These are phyloP conservation scores for Pteromalus puparum DNA, from an alignment of 1,140 invertebrate genomes.

Conservation along the genomic window DNA sequence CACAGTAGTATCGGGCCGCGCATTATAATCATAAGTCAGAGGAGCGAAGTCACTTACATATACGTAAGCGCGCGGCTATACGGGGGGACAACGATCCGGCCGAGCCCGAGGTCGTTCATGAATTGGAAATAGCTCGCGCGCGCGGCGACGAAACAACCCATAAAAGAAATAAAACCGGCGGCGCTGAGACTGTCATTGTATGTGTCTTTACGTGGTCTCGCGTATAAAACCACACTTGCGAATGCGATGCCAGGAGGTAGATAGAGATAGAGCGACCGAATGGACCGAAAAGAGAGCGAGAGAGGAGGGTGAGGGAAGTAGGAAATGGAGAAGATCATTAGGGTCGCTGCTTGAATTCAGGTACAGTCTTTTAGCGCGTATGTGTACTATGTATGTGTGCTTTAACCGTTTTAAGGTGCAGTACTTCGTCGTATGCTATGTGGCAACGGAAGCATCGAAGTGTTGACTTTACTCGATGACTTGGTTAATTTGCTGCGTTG, in stretches of 20 bases:
- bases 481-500: slow-evolving; percentile 10
- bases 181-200: slow-evolving; percentile 39
- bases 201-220: slow-evolving; percentile 24
- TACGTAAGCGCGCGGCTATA: slow-evolving; percentile 51
- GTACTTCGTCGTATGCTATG: background rate
- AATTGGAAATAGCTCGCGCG: slow-evolving; percentile 69
- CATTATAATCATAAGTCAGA: slow-evolving; percentile 54
- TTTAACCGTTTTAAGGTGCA: slow-evolving; percentile 1
- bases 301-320: background rate
- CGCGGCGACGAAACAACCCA: slow-evolving; percentile 68
- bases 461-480: background rate
- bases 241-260: slow-evolving; percentile 4
- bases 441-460: background rate
- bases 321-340: slow-evolving; percentile 54
- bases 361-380: background rate
- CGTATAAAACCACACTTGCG: slow-evolving; percentile 51
- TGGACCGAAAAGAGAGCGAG: background rate
- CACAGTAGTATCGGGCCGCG: slow-evolving; percentile 19
- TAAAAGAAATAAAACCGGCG: slow-evolving; percentile 68
- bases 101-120: slow-evolving; percentile 65
- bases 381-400: background rate
- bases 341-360: slow-evolving; percentile 55
- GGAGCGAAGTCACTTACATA: slow-evolving; percentile 52
- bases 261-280: slow-evolving; percentile 26
- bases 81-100: slow-evolving; percentile 28